These are phyloP conservation scores for Syrphus vitripennis DNA, from an alignment of 2,888 invertebrate species.

Conservation along the genomic window DNA sequence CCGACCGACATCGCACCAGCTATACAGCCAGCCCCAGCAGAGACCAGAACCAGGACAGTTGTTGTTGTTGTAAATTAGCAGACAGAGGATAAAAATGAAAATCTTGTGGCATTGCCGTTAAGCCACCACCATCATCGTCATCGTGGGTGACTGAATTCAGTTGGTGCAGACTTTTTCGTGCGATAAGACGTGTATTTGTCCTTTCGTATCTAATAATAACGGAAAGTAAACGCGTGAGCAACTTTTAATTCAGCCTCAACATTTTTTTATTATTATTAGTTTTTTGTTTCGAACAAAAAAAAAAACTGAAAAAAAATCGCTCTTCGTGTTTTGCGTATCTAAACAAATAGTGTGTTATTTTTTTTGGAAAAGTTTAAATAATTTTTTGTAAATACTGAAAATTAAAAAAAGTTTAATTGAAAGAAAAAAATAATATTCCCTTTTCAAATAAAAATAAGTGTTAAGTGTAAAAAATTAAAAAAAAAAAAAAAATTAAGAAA, in stretches of 20 bases:
- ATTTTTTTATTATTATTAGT: background rate
- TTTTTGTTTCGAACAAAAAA: background rate
- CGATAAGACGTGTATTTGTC: slow-evolving; percentile 70
- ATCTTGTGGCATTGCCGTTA: slow-evolving; percentile 66
- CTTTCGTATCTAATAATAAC: slow-evolving; percentile 13
- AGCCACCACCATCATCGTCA: slow-evolving; percentile 66
- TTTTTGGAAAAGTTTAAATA: background rate
- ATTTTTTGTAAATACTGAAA: background rate
- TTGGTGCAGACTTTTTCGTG: slow-evolving; percentile 71
- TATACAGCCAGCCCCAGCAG: background rate
- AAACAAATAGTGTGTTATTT: background rate
- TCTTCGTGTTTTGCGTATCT: background rate
- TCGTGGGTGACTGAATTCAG: slow-evolving; percentile 72
- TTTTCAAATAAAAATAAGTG: no score
- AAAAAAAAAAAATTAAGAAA: no score
- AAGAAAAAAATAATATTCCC: no score
- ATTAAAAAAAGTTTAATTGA: background rate
- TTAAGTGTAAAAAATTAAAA: no score
- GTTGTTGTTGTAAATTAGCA: no score
- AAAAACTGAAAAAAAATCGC: background rate
- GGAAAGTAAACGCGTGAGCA: slow-evolving; percentile 53
- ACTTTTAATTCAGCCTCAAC: background rate
- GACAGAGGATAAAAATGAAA: slow-evolving; percentile 66
- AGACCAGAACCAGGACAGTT: background rate
- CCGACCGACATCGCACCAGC: background rate